Conservation (phyloP, 2,113 vertebrate genomes). For the Jaculus jaculus region DNA sequence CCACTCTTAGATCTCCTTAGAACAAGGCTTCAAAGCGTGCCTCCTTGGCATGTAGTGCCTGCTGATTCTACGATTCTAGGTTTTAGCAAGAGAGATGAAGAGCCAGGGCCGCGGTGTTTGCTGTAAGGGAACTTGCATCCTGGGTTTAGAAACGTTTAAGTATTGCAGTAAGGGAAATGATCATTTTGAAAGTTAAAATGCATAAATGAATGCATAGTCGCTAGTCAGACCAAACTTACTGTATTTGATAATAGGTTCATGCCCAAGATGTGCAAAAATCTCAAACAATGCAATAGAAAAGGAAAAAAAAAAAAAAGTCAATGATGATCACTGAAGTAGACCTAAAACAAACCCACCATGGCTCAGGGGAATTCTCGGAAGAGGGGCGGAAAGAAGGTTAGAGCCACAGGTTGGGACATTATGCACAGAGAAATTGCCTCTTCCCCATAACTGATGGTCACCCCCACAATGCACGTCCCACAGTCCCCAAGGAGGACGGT, state of each 20-base stretch:
- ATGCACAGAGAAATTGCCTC: too few relatives aligned
- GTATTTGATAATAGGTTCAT: neutral
- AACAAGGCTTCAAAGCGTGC: neutral
- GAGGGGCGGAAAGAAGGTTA: too few relatives aligned
- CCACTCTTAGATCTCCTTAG: neutral
- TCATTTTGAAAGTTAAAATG: neutral
- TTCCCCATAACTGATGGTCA: too few relatives aligned
- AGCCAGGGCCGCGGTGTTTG: neutral
- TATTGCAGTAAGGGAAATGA: neutral
- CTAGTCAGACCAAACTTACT: too few relatives aligned
- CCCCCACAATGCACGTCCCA: too few relatives aligned
- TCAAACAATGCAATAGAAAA: neutral
- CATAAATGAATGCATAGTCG: too few relatives aligned
- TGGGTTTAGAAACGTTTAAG: neutral
- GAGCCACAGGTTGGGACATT: too few relatives aligned
- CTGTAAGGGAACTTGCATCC: neutral
- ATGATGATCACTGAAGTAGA: too few relatives aligned
- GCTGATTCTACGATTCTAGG: neutral
- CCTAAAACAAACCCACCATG: too few relatives aligned
- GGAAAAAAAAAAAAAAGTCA: neutral
- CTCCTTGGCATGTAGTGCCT: neutral
- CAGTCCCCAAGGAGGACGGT: too few relatives aligned
- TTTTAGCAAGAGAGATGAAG: neutral
- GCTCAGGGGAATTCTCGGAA: too few relatives aligned
- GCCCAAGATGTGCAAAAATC: neutral